Evolutionary conservation across 2,113 vertebrate genomes (phyloP).

Genomic region (Notothenia coriiceps): DNA sequence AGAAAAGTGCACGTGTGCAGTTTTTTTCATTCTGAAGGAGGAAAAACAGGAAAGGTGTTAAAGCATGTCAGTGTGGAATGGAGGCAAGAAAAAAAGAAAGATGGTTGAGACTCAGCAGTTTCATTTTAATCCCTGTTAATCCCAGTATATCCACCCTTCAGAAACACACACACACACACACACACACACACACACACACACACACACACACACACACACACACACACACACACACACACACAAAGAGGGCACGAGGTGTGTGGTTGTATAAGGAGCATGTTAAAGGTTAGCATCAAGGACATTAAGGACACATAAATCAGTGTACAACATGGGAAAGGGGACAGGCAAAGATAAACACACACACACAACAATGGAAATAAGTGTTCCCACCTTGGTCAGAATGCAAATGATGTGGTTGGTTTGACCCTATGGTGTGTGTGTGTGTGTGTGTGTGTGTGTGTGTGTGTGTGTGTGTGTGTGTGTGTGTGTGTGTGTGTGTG

Average conservation of each 20-base stretch:
- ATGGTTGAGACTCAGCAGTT: constrained; percentile 57
- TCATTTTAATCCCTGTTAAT: constrained; percentile 59
- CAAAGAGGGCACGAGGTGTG: not conserved
- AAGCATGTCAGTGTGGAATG: constrained; percentile 12
- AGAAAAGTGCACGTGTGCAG: constrained; percentile 20
- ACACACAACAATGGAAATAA: not conserved
- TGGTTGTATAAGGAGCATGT: constrained; percentile 7
- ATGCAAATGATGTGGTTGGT: not conserved
- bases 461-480: not conserved
- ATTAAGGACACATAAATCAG: constrained; percentile 19
- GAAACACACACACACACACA: not conserved
- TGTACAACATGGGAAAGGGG: not conserved
- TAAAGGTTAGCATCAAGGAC: constrained; percentile 48
- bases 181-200: no score
- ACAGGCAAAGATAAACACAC: not conserved
- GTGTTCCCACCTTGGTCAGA: constrained; percentile 14
- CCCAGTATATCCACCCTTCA: constrained; percentile 40
- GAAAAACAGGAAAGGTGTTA: constrained; percentile 30
- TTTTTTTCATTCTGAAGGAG: constrained; percentile 31
- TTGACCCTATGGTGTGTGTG: constrained; percentile 34
- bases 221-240: constrained; percentile 3
- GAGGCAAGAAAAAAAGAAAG: constrained; percentile 20
- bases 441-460: not conserved
- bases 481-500: not conserved
- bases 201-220: no score